Evolutionary conservation across 2,888 invertebrate genomes (phyloP), one percentile per base, ranked within the genome.

Genomic region (Drosophila subsilvestris): DNA sequence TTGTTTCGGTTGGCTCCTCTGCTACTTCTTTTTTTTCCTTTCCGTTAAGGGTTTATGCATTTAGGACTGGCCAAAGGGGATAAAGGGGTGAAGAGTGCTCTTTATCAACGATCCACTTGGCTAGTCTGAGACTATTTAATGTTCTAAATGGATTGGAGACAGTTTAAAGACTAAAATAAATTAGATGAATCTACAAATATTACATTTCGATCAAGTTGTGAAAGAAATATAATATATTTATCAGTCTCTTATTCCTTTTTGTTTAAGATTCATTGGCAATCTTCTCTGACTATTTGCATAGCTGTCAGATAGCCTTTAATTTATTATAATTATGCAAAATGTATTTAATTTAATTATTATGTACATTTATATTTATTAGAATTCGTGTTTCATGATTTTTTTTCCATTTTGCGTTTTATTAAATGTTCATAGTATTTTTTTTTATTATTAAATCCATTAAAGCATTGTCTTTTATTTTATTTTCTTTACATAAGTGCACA

Each of bases 1-100:
- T 84, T 88, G 88, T 83, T 74, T 80, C 29, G 44, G 20, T n/a
- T 57, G 53, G 9, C 32, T 45, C 49, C 49, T 61, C 63, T 37
- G 14, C 37, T 14, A 37, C 37, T 37, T 14, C 37, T 37, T 37
- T 37, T 32, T 72, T 51, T 71, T 60, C 6, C 12, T 37, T n/a
- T n/a, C 3, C n/a, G 37, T n/a, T 37, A 37, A 37, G 37, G 37
- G n/a, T 7, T 37, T 37, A n/a, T 14, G 1, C 37, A 8, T 22
- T 53, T 53, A 22, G 7, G 14, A 7, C 4, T 37, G 14, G 37
- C 14, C 6, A n/a, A 7, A 7, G n/a, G 37, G 14, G 7, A 7
- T 14, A n/a, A 7, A 7, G n/a, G 37, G 14, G 7, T 14, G n/a
- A n/a, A 7, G 14, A 37, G 12, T 6, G 14, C 14, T 14, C 6